A percentile compares a stretch with the other conserved stretches of the same genome.
Evolutionary conservation across 1,140 invertebrate species (phyloP).

Genomic region (Diachasma alloeum): DNA sequence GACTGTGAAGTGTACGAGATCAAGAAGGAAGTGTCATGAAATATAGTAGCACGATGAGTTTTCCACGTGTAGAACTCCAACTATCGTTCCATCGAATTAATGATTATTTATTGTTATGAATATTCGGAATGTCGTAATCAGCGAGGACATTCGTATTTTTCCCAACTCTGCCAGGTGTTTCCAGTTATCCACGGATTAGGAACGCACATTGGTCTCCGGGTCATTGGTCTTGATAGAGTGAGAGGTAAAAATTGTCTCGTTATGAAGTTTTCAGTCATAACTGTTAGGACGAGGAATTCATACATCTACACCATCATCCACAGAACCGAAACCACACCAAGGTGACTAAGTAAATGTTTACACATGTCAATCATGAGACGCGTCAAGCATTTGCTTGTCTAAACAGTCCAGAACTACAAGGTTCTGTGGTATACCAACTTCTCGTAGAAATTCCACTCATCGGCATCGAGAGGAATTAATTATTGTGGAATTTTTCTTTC

Average conservation of each 20-base stretch:
- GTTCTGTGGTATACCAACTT: background rate
- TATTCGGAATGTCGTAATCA: too few species aligned
- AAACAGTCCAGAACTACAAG: conserved; percentile 16
- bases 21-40: background rate
- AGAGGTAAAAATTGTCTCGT: background rate
- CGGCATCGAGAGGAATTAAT: background rate
- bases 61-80: too few species aligned
- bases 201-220: background rate
- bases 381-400: conserved; percentile 26
- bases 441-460: background rate
- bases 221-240: background rate
- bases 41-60: too few species aligned
- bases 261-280: background rate
- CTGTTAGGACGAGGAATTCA: background rate
- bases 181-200: background rate
- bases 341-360: conserved; percentile 35
- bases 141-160: too few species aligned
- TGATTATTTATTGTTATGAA: too few species aligned
- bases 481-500: background rate
- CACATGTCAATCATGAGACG: conserved; percentile 30
- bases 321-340: conserved; percentile 3
- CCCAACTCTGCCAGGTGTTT: too few species aligned
- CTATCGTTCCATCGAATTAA: too few species aligned
- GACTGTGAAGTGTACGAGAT: conserved; percentile 1
- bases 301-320: background rate